Evolutionary conservation across 2,113 vertebrate genomes (phyloP), one percentile per base, ranked within the genome.

Genomic region (Meles meles): DNA sequence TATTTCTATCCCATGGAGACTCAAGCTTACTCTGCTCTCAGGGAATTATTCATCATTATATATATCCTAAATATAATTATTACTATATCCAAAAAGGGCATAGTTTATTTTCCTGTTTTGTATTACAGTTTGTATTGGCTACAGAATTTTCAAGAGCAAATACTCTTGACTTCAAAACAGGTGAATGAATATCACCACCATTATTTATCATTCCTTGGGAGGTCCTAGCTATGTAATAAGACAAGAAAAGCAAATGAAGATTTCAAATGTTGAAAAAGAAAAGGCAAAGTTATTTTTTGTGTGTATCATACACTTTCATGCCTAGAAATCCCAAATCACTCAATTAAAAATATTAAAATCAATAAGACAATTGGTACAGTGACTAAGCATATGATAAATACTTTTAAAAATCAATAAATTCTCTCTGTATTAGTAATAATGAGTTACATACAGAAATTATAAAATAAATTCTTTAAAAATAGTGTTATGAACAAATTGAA

Each of bases 161-260:
- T 85, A 86, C 7, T 95, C 13, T 72, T 67, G 21, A 95, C 27
- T 80, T 96, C 42, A 92, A 20, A 86, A 72, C 13, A 88, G 29
- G 21, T 76, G 88, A 95, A 86, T 13, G 79, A 89, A 86, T 71
- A 80, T 69, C 47, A 80, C 1, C 27, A n/a, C 13, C 80, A 39
- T n/a, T 34, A 93, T 55, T 88, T 42, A 85, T 20, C 14, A 65
- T 94, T 90, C 61, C 81, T 77, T 59, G 21, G 79, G 27, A 96
- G 12, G 31, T 34, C 71, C 63, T 90, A 93, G 83, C 71, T 89
- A 77, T 74, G 92, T 74, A 83, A 98, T 93, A 97, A 89, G 90
- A 96, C 9, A 96, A 65, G 93, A 96, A 98, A 97, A 95, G 25
- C 67, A 95, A 95, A 83, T 81, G 44, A 67, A 59, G 90, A 77